A percentile compares a stretch with the other conserved stretches of the same genome.
Evolutionary conservation across 2,888 invertebrate species (phyloP).

Genomic region (Cerceris rybyensis): DNA sequence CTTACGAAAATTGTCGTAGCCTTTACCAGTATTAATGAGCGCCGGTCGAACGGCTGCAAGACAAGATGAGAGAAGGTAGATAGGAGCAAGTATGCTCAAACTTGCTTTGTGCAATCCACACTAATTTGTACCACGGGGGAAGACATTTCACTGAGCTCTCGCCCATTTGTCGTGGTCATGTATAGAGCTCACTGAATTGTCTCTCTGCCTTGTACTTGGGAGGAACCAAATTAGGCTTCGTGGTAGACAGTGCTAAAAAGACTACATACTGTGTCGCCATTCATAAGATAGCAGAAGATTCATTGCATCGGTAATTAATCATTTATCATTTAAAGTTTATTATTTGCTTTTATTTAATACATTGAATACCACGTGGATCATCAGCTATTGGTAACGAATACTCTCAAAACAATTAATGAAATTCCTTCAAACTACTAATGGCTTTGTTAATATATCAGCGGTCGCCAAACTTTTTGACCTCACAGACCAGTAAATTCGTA

Average conservation of each 20-base stretch:
- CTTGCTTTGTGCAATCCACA: slow-evolving; percentile 12
- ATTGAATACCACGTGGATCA: no score
- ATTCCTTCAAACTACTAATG: no score
- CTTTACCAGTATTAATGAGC: slow-evolving; percentile 20
- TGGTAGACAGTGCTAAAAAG: not conserved
- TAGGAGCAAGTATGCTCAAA: slow-evolving; percentile 13
- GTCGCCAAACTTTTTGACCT: no score
- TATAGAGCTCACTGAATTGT: slow-evolving; percentile 29
- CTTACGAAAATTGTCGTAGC: not conserved
- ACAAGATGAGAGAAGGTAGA: slow-evolving; percentile 8
- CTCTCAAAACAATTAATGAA: no score
- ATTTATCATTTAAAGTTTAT: not conserved
- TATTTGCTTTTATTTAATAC: no score
- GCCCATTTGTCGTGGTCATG: slow-evolving; percentile 22
- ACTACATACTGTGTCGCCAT: not conserved
- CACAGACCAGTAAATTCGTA: no score
- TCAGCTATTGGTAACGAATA: no score
- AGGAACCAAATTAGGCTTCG: slow-evolving; percentile 37
- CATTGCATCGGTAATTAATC: slow-evolving; percentile 14
- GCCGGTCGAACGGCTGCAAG: slow-evolving; percentile 17
- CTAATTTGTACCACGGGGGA: slow-evolving; percentile 40
- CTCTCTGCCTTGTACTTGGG: slow-evolving; percentile 12
- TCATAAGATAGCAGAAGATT: not conserved
- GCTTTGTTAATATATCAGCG: no score
- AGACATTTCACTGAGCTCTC: slow-evolving; percentile 22